Evolutionary conservation across 1,140 invertebrate species (phyloP).

Genomic region (Tetragonula clypearis): DNA sequence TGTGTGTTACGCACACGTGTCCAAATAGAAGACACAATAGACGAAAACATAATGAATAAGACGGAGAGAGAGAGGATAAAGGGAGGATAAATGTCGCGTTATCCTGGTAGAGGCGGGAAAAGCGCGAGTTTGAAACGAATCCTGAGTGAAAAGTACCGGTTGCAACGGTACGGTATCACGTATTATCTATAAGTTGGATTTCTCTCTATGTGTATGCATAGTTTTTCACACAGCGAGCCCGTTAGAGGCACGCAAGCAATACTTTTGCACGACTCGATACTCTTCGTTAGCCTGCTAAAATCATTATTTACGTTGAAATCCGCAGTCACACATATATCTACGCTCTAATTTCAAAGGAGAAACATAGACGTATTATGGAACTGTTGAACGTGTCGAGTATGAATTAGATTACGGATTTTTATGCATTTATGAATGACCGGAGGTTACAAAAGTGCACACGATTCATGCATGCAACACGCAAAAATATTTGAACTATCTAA

Average conservation of each 20-base stretch:
- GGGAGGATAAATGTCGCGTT: neutral
- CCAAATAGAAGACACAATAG: too few species aligned
- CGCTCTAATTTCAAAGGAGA: too few species aligned
- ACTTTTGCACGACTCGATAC: neutral
- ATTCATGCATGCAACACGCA: too few species aligned
- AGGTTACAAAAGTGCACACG: too few species aligned
- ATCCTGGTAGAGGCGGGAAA: neutral
- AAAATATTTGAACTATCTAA: too few species aligned
- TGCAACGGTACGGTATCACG: constrained; percentile 41
- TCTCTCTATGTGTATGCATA: neutral
- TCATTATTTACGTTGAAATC: neutral
- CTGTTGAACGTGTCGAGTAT: too few species aligned
- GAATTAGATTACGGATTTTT: too few species aligned
- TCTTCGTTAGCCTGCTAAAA: neutral
- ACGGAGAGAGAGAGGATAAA: too few species aligned
- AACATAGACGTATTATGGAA: too few species aligned
- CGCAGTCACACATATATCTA: neutral
- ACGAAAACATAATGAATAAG: too few species aligned
- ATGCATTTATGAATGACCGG: too few species aligned
- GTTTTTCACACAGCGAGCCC: neutral
- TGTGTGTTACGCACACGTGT: too few species aligned
- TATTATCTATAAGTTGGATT: constrained; percentile 35
- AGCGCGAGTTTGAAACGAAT: neutral
- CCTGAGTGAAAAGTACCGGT: constrained; percentile 30
- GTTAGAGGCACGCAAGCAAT: neutral